Conservation (phyloP, 1,140 invertebrate genomes). For the Mercenaria mercenaria region DNA sequence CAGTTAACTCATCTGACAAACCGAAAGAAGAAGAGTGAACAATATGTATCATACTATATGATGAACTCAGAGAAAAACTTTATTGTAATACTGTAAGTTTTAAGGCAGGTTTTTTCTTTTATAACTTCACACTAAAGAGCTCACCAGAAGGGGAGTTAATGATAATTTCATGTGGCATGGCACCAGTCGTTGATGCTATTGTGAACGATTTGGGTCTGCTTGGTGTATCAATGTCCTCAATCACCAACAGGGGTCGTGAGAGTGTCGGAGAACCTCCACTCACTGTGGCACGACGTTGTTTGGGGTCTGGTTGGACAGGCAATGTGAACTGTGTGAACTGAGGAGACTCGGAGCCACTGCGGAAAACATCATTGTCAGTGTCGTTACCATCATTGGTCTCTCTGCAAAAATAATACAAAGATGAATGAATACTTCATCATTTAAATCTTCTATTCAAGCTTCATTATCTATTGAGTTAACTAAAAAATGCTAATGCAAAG, state of each 20-base stretch:
- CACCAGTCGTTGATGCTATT: conserved; percentile 12
- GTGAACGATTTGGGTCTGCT: conserved; percentile 79
- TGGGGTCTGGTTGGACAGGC: conserved; percentile 91
- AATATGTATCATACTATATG: no score
- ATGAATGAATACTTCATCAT: no score
- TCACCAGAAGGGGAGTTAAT: conserved; percentile 60
- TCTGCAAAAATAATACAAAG: conserved; percentile 22
- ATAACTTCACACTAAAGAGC: no score
- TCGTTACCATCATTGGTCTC: conserved; percentile 81
- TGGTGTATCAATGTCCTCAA: conserved; percentile 81
- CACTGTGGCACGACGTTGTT: conserved; percentile 94
- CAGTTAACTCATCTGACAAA: no score
- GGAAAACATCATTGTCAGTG: conserved; percentile 84
- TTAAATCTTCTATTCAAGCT: no score
- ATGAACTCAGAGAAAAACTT: no score
- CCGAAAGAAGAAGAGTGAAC: no score
- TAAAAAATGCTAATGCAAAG: no score
- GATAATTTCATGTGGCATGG: conserved; percentile 61
- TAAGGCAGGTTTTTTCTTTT: no score
- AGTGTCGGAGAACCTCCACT: conserved; percentile 93
- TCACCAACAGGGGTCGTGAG: conserved; percentile 87
- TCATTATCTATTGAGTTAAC: no score
- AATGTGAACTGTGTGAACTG: conserved; percentile 89
- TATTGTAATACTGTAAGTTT: no score
- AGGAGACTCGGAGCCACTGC: conserved; percentile 82